A percentile compares a stretch with the other conserved stretches of the same genome.
Evolutionary conservation across 2,888 invertebrate genomes (phyloP).

Genomic region (Drosophila stalkeri): DNA sequence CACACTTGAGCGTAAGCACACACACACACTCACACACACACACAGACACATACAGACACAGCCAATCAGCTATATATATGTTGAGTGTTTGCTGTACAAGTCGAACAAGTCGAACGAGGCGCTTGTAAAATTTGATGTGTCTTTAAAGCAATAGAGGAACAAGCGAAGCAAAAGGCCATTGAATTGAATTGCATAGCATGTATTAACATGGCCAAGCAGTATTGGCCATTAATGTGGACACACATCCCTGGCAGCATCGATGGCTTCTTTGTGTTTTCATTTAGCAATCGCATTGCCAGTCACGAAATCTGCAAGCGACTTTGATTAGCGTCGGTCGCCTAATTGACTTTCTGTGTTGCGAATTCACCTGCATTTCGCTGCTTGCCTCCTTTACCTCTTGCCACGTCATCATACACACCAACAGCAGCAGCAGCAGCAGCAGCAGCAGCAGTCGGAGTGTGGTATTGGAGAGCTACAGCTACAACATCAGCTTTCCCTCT

Average conservation of each 20-base stretch:
- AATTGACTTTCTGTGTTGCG: conserved; percentile 79
- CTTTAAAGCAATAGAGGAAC: conserved; percentile 66
- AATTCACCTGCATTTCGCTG: conserved; percentile 61
- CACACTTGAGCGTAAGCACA: conserved; percentile 63
- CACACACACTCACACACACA: conserved; percentile 24
- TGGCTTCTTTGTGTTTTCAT: conserved; percentile 19
- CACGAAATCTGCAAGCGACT: conserved; percentile 45
- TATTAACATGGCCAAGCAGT: conserved; percentile 49
- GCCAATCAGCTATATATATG: background rate
- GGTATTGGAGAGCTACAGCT: background rate
- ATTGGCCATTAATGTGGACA: conserved; percentile 39
- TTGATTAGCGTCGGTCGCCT: conserved; percentile 70
- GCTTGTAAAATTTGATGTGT: conserved; percentile 65
- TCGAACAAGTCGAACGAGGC: conserved; percentile 36
- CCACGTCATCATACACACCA: conserved; percentile 17
- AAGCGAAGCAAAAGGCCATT: conserved; percentile 9
- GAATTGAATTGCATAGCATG: conserved; percentile 66
- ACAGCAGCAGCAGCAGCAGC: background rate
- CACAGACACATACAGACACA: background rate
- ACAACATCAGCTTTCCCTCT: background rate
- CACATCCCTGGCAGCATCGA: conserved; percentile 2
- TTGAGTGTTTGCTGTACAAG: background rate
- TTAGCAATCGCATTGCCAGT: conserved; percentile 23
- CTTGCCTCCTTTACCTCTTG: conserved; percentile 4
- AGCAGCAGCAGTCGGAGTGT: no score